A percentile compares a stretch with the other conserved stretches of the same genome.
These are phyloP conservation scores for Carcharodon carcharias DNA, from an alignment of 2,797 vertebrate genomes.

Conservation along the genomic window DNA sequence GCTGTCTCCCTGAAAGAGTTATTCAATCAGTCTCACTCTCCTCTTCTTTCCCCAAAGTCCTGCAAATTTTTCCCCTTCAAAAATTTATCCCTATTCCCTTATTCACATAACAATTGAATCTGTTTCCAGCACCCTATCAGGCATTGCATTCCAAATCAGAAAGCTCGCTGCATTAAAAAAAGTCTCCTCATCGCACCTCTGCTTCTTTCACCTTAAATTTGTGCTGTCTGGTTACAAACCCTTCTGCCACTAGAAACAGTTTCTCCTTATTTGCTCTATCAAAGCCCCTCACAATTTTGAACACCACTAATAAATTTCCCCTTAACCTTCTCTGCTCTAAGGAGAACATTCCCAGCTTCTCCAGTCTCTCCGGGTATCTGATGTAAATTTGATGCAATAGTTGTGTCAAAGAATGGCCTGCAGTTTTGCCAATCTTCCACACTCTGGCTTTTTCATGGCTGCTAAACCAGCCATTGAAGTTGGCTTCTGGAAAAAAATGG, in stretches of 20 bases:
- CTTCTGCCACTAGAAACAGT: background rate
- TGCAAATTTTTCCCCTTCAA: background rate
- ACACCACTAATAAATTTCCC: background rate
- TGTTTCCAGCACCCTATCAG: background rate
- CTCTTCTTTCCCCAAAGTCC: background rate
- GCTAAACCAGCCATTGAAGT: background rate
- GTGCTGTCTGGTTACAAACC: background rate
- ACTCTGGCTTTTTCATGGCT: background rate
- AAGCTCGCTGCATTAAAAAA: background rate
- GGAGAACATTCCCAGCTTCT: background rate
- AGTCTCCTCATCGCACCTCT: background rate
- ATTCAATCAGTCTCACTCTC: background rate
- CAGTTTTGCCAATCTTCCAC: background rate
- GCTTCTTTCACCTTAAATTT: background rate
- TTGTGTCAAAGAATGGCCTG: background rate
- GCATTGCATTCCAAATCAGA: background rate
- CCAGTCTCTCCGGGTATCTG: background rate
- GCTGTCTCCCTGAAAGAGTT: background rate
- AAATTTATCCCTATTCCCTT: background rate
- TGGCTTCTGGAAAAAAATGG: background rate
- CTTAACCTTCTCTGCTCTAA: background rate
- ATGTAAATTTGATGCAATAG: background rate
- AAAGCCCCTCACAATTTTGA: too few species aligned
- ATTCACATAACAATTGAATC: background rate
- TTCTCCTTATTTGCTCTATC: background rate